Evolutionary conservation across 2,113 vertebrate species (phyloP).

Genomic region (Bucco capensis): DNA sequence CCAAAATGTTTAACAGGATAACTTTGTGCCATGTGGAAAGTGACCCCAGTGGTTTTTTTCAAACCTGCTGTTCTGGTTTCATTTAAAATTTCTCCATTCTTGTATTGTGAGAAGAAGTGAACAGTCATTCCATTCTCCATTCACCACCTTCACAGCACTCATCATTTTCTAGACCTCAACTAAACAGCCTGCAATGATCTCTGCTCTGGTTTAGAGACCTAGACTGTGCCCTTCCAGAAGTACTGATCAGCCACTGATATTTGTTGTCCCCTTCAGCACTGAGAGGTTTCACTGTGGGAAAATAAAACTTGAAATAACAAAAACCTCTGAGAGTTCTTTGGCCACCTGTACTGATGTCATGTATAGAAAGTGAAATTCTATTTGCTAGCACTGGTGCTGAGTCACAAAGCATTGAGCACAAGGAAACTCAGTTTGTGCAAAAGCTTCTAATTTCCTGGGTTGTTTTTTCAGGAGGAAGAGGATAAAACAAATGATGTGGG

Average conservation of each 20-base stretch:
- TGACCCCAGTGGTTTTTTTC: background rate
- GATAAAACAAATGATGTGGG: background rate
- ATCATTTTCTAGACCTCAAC: background rate
- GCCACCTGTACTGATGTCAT: background rate
- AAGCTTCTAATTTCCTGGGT: conserved; percentile 20
- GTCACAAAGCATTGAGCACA: background rate
- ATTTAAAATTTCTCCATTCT: background rate
- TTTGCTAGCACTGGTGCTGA: background rate
- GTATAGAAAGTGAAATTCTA: conserved; percentile 18
- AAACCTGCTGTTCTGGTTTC: background rate
- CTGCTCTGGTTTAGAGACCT: background rate
- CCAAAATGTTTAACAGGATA: background rate
- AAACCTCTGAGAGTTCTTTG: background rate
- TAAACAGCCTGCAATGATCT: background rate
- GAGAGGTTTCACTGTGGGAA: background rate
- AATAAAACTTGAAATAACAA: background rate
- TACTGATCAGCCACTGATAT: background rate
- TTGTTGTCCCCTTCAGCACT: background rate
- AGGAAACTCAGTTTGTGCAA: conserved; percentile 2
- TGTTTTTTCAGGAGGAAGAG: background rate
- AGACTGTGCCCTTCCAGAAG: background rate
- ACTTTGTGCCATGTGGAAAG: accelerated
- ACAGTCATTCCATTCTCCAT: background rate
- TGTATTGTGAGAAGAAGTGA: background rate
- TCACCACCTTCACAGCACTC: background rate